phyloP scores from a whole-genome alignment of 1,140 invertebrate species.

The Drosophila parabipectinata region DNA sequence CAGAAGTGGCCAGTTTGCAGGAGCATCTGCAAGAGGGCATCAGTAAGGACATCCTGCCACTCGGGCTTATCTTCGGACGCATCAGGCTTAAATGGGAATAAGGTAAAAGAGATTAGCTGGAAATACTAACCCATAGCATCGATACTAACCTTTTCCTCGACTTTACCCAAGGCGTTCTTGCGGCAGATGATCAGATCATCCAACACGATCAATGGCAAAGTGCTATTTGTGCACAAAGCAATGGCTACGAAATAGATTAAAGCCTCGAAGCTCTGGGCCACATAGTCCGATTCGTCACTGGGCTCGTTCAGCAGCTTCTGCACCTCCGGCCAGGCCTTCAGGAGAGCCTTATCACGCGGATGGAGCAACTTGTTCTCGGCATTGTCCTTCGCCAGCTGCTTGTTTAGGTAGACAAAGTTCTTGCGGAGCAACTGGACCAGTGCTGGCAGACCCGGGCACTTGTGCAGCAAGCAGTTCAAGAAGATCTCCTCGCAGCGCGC shows the following conservation, averaged over 20 bases:
- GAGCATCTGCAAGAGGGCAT: constrained; percentile 54
- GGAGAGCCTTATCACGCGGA: constrained; percentile 1
- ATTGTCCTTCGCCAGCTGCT: neutral
- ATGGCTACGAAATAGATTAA: constrained; percentile 49
- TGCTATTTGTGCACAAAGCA: constrained; percentile 23
- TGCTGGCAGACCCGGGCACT: constrained; percentile 17
- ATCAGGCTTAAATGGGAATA: neutral
- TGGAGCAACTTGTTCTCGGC: constrained; percentile 25
- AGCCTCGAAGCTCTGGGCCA: constrained; percentile 43
- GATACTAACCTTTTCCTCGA: constrained; percentile 1
- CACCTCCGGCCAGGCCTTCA: constrained; percentile 33
- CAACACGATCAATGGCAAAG: constrained; percentile 6
- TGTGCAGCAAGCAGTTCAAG: constrained; percentile 27
- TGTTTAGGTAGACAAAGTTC: neutral
- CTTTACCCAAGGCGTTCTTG: constrained; percentile 29
- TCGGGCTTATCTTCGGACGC: neutral
- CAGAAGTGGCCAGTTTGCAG: constrained; percentile 54
- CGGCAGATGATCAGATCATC: constrained; percentile 53
- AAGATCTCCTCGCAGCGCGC: constrained; percentile 53
- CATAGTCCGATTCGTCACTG: neutral
- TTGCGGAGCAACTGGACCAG: constrained; percentile 10
- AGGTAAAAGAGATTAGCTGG: neutral
- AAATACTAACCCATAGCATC: neutral
- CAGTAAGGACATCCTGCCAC: constrained; percentile 65
- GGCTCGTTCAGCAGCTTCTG: constrained; percentile 19